A percentile compares a stretch with the other conserved stretches of the same genome.
These are phyloP conservation scores for Amphipoea lucens DNA, from an alignment of 2,888 invertebrate genomes.

Conservation along the genomic window DNA sequence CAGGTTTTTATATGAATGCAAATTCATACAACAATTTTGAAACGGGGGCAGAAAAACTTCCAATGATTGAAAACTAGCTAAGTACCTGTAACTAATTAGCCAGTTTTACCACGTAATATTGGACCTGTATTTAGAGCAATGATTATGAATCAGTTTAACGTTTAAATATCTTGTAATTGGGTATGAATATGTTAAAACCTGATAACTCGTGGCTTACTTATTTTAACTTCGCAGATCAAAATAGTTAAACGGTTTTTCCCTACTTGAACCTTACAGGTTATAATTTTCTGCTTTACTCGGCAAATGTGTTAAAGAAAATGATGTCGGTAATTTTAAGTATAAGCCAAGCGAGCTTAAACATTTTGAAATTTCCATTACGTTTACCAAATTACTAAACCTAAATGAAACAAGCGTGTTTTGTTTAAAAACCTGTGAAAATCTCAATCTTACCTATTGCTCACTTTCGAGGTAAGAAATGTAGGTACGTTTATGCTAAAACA, in stretches of 20 bases:
- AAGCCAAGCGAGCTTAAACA: not conserved
- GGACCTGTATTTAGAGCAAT: constrained; percentile 31
- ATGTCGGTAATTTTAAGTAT: not conserved
- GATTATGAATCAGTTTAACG: constrained; percentile 21
- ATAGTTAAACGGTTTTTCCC: not conserved
- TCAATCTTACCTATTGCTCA: not conserved
- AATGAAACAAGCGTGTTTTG: not conserved
- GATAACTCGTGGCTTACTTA: not conserved
- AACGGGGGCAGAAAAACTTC: not conserved
- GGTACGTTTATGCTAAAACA: not conserved
- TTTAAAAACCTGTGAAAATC: not conserved
- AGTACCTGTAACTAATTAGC: not conserved
- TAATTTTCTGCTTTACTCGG: not conserved
- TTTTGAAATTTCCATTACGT: not conserved
- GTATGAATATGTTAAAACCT: constrained; percentile 9
- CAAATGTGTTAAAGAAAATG: not conserved
- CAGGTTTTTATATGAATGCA: not conserved
- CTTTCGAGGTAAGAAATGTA: not conserved
- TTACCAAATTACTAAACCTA: not conserved
- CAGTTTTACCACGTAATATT: constrained; percentile 6
- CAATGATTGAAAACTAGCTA: not conserved
- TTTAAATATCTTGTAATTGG: constrained; percentile 31
- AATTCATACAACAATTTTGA: constrained; percentile 17
- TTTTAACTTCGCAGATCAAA: not conserved
- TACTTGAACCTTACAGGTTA: not conserved